Evolutionary conservation across 2,888 invertebrate genomes (phyloP).

Genomic region (Acleris sparsana): DNA sequence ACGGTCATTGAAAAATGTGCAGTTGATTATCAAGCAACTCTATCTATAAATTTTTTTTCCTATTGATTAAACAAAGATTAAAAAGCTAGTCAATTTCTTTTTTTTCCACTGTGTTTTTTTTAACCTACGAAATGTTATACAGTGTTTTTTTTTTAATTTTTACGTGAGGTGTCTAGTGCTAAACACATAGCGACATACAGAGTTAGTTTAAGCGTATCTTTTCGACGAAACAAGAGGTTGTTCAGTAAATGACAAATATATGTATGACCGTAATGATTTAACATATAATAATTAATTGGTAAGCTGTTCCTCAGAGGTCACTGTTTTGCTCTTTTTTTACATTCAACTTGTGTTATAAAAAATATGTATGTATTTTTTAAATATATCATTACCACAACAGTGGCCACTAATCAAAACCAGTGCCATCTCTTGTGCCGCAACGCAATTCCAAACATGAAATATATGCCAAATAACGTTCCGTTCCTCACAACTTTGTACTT

Average conservation of each 20-base stretch:
- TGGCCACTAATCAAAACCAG: slow-evolving; percentile 20
- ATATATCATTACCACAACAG: background rate
- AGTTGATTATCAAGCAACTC: too few species aligned
- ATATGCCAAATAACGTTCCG: slow-evolving; percentile 45
- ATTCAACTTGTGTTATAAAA: too few species aligned
- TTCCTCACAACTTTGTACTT: slow-evolving; percentile 42
- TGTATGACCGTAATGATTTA: slow-evolving; percentile 38
- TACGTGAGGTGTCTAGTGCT: background rate
- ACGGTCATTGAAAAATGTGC: too few species aligned
- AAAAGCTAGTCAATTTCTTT: too few species aligned
- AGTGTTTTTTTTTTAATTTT: background rate
- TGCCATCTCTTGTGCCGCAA: slow-evolving; percentile 29
- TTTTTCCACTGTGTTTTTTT: too few species aligned
- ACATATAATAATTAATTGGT: slow-evolving; percentile 15
- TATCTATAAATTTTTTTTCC: too few species aligned
- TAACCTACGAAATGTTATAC: too few species aligned
- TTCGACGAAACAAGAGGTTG: slow-evolving; percentile 41
- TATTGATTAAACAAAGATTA: too few species aligned
- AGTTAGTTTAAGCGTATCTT: slow-evolving; percentile 26
- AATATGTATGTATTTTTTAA: too few species aligned
- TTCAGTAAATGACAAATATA: slow-evolving; percentile 42
- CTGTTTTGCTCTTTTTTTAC: background rate
- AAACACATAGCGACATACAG: slow-evolving; percentile 8
- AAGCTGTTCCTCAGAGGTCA: slow-evolving; percentile 19
- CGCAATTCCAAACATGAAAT: slow-evolving; percentile 27